phyloP scores from a whole-genome alignment of 2,113 vertebrate genomes.

The Spermophilus dauricus region DNA sequence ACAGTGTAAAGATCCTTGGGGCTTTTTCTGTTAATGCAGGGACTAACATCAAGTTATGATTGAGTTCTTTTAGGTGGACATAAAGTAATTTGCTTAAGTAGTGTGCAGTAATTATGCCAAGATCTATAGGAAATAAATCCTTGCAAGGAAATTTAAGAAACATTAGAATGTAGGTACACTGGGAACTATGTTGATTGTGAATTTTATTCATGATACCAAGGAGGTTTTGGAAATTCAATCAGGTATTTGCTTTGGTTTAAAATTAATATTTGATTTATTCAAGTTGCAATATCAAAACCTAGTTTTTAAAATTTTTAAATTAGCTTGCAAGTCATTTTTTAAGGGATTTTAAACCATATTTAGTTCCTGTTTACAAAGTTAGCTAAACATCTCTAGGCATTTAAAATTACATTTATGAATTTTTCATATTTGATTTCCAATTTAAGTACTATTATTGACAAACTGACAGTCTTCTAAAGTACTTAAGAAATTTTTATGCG shows the following conservation, averaged over 20 bases:
- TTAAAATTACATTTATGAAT: conserved; percentile 30
- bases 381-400: background rate
- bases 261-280: conserved; percentile 57
- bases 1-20: background rate
- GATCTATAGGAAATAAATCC: background rate
- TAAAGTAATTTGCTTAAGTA: background rate
- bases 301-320: background rate
- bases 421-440: background rate
- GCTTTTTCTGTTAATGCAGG: background rate
- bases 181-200: background rate
- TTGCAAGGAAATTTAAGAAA: background rate
- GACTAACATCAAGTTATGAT: background rate
- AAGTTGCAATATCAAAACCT: background rate
- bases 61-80: background rate
- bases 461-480: background rate
- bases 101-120: background rate
- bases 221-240: background rate
- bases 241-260: conserved; percentile 21
- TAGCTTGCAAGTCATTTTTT: background rate
- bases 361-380: conserved; percentile 43
- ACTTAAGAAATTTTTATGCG: background rate
- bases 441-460: background rate
- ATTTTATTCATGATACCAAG: background rate
- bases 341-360: background rate
- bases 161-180: background rate